phyloP scores from a whole-genome alignment of 2,113 vertebrate genomes.

The Ceyx melanurus region DNA sequence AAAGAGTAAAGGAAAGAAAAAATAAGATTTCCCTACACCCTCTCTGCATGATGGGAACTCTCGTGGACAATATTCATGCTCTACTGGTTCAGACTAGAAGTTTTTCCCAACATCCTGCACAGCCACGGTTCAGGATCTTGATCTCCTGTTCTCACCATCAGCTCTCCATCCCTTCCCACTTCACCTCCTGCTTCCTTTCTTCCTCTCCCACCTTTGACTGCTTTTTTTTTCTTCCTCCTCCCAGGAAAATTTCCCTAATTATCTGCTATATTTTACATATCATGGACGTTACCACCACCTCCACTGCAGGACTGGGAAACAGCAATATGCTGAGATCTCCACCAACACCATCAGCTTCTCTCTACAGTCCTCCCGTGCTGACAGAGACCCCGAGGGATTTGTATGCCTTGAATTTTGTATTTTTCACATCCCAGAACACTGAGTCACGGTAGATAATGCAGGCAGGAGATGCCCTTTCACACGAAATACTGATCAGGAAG shows the following conservation, averaged over 20 bases:
- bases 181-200: background rate
- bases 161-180: background rate
- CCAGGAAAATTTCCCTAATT: background rate
- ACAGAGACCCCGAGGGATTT: background rate
- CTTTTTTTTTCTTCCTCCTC: background rate
- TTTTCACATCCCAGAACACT: background rate
- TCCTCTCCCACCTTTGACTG: background rate
- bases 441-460: background rate
- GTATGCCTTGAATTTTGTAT: background rate
- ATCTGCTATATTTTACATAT: background rate
- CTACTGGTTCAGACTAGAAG: background rate
- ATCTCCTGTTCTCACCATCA: background rate
- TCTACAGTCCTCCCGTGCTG: background rate
- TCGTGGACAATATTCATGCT: too few relatives aligned
- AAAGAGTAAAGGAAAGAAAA: background rate
- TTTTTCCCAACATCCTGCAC: background rate
- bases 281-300: background rate
- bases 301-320: background rate
- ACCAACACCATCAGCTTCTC: background rate
- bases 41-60: background rate
- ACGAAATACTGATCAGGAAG: background rate
- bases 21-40: too few relatives aligned
- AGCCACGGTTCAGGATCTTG: background rate
- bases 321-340: background rate
- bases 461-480: background rate